Conservation (phyloP, 1,140 invertebrate genomes). For the Habropoda laboriosa region DNA sequence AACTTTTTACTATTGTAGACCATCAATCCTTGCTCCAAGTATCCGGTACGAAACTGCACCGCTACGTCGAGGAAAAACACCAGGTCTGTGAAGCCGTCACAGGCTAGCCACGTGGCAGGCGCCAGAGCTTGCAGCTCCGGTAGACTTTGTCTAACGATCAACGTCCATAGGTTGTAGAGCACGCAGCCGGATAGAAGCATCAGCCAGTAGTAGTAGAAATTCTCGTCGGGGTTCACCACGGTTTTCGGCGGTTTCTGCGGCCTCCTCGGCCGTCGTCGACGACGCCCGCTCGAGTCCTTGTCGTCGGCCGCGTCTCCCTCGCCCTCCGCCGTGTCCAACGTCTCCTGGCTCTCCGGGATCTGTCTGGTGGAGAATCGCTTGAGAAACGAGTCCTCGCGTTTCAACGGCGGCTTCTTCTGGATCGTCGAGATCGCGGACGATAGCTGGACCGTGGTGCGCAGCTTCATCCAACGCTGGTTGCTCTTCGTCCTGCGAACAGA, state of each 20-base stretch:
- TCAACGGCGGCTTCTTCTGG: constrained; percentile 89
- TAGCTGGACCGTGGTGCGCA: constrained; percentile 95
- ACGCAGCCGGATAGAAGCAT: constrained; percentile 93
- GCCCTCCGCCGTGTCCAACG: constrained; percentile 83
- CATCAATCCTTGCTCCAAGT: constrained; percentile 96
- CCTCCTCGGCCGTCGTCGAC: constrained; percentile 85
- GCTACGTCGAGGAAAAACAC: constrained; percentile 93
- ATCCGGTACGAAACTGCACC: constrained; percentile 97
- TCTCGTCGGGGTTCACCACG: constrained; percentile 97
- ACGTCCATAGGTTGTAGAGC: constrained; percentile 97
- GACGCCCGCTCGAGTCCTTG: constrained; percentile 81
- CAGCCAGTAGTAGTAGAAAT: constrained; percentile 97
- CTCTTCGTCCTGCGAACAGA: constrained; percentile 88
- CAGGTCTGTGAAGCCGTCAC: constrained; percentile 92
- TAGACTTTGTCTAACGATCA: constrained; percentile 96
- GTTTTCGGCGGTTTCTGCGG: constrained; percentile 86
- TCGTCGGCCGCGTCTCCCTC: constrained; percentile 85
- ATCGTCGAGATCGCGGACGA: constrained; percentile 90
- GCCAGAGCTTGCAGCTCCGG: constrained; percentile 90
- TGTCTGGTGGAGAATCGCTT: constrained; percentile 96
- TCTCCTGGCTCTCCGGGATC: constrained; percentile 93
- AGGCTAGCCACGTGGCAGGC: constrained; percentile 88
- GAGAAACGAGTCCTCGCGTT: constrained; percentile 96
- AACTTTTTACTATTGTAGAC: constrained; percentile 95
- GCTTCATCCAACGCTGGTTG: constrained; percentile 96